Conservation (phyloP, 1,140 invertebrate genomes). For the Aporrectodea caliginosa region DNA sequence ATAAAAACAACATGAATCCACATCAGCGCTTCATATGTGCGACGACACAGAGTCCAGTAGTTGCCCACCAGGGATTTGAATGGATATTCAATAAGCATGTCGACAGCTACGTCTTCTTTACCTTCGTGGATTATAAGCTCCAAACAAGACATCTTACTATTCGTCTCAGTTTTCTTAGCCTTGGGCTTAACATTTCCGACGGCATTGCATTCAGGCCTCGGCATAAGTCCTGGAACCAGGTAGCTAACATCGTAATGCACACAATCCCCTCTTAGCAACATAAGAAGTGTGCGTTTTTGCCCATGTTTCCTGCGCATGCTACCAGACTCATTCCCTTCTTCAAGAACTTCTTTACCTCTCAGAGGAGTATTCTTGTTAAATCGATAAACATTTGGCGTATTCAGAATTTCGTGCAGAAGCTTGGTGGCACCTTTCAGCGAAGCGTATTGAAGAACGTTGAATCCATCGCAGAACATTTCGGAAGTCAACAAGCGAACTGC, state of each 20-base stretch:
- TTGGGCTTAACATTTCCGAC: background rate
- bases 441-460: constrained; percentile 26
- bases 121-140: constrained; percentile 10
- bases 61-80: constrained; percentile 14
- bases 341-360: background rate
- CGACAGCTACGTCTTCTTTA: background rate
- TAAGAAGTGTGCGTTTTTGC: background rate
- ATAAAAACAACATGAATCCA: constrained; percentile 21
- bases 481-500: constrained; percentile 26
- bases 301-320: constrained; percentile 4
- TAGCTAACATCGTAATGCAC: constrained; percentile 19
- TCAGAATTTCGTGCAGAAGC: constrained; percentile 25
- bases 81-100: constrained; percentile 12
- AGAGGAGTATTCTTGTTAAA: constrained; percentile 15
- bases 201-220: background rate
- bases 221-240: constrained; percentile 17
- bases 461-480: constrained; percentile 16
- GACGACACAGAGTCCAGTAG: constrained; percentile 18
- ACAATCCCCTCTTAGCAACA: background rate
- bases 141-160: constrained; percentile 14
- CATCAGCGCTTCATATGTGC: constrained; percentile 16
- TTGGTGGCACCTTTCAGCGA: constrained; percentile 17
- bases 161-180: background rate
- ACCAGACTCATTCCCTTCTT: background rate
- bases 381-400: constrained; percentile 23